Evolutionary conservation across 2,797 vertebrate species (phyloP).

Genomic region (Takifugu rubripes): DNA sequence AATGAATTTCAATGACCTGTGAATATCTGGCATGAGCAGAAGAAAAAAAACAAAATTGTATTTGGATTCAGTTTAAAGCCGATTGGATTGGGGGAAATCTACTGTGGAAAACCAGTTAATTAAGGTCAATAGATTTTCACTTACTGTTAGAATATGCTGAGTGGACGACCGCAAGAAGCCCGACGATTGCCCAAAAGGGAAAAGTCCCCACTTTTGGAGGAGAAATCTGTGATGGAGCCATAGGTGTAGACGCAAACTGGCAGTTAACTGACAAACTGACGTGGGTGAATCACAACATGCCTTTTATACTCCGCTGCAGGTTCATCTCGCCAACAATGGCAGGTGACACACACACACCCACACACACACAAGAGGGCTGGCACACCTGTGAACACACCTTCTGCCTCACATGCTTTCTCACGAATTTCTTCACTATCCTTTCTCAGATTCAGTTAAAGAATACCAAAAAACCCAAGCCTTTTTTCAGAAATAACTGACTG

Average conservation of each 20-base stretch:
- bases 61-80: not conserved
- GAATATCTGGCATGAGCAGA: not conserved
- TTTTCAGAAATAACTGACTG: too few species aligned
- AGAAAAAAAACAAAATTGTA: not conserved
- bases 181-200: slow-evolving; percentile 39
- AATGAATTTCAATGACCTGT: not conserved
- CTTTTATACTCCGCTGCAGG: slow-evolving; percentile 50
- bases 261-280: slow-evolving; percentile 23
- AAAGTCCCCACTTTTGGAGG: slow-evolving; percentile 47
- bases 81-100: not conserved
- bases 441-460: too few species aligned
- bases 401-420: slow-evolving; percentile 38
- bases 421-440: not conserved
- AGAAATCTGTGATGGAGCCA: not conserved
- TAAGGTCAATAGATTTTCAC: slow-evolving; percentile 11
- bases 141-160: slow-evolving; percentile 49
- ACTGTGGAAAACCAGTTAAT: not conserved
- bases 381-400: slow-evolving; percentile 50
- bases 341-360: slow-evolving; percentile 20
- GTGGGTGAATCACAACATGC: slow-evolving; percentile 24
- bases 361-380: slow-evolving; percentile 22
- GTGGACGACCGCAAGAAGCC: slow-evolving; percentile 45
- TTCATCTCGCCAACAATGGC: slow-evolving; percentile 26
- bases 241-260: not conserved
- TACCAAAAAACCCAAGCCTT: not conserved